Evolutionary conservation across 1,140 invertebrate genomes (phyloP).

Genomic region (Dermatophagoides farinae): DNA sequence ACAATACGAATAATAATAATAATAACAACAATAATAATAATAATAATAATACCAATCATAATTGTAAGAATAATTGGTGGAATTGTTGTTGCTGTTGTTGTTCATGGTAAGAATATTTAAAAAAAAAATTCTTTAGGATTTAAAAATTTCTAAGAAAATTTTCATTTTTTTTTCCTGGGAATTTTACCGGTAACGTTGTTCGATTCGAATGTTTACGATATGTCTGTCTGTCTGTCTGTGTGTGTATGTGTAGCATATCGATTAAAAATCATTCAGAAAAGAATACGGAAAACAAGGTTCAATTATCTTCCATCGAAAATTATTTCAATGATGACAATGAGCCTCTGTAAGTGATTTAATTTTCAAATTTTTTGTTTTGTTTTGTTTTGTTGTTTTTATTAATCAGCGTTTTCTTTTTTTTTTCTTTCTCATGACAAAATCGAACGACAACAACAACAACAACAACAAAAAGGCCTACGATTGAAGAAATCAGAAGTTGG

Average conservation of each 20-base stretch:
- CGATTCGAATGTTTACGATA: too few relatives aligned
- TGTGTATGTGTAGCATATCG: constrained; percentile 16
- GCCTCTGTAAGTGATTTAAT: constrained; percentile 21
- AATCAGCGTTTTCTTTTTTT: neutral
- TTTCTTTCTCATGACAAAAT: neutral
- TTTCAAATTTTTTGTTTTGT: neutral
- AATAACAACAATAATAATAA: neutral
- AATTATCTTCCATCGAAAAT: constrained; percentile 13
- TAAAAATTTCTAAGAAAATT: too few relatives aligned
- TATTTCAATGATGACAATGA: constrained; percentile 20
- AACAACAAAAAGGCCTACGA: constrained; percentile 41
- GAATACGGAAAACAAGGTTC: constrained; percentile 19
- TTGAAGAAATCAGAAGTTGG: constrained; percentile 84
- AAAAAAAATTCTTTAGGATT: neutral
- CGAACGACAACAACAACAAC: too few relatives aligned
- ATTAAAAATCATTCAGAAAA: constrained; percentile 18
- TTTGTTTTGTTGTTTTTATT: neutral
- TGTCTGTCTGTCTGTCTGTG: too few relatives aligned
- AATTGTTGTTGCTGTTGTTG: constrained; percentile 27
- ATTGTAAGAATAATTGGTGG: constrained; percentile 19
- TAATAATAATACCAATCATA: neutral
- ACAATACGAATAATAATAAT: too few relatives aligned
- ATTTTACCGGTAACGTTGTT: too few relatives aligned
- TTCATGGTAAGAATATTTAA: constrained; percentile 21
- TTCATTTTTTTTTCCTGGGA: too few relatives aligned